Conservation (phyloP, 2,888 invertebrate genomes). For the Hetaerina titia region DNA sequence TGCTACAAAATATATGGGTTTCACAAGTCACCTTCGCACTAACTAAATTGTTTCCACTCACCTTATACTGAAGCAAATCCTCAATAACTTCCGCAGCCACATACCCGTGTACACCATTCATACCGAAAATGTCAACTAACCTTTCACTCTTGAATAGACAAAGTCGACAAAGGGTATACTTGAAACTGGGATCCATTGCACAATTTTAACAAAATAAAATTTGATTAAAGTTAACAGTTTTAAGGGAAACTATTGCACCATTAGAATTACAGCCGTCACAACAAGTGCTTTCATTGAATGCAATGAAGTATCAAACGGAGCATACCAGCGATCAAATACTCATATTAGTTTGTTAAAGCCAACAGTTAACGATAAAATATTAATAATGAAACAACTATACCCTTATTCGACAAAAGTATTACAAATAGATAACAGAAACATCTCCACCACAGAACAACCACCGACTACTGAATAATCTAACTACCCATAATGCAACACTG, state of each 20-base stretch:
- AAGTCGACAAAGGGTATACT: constrained; percentile 8
- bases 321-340: background rate
- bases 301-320: background rate
- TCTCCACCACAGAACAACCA: background rate
- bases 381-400: background rate
- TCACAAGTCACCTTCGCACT: background rate
- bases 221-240: background rate
- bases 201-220: constrained; percentile 6
- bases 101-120: constrained; percentile 46
- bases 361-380: background rate
- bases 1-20: background rate
- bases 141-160: constrained; percentile 32
- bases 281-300: constrained; percentile 1
- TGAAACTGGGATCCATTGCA: constrained; percentile 27
- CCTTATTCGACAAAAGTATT: background rate
- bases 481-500: background rate
- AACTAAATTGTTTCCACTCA: background rate
- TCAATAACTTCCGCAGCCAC: constrained; percentile 39
- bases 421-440: background rate
- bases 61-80: constrained; percentile 45
- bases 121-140: constrained; percentile 26
- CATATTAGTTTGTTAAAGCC: background rate
- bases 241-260: background rate
- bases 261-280: constrained; percentile 18
- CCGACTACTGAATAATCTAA: background rate